Conservation (phyloP, 2,797 vertebrate genomes). For the Fistularia commersonii region DNA sequence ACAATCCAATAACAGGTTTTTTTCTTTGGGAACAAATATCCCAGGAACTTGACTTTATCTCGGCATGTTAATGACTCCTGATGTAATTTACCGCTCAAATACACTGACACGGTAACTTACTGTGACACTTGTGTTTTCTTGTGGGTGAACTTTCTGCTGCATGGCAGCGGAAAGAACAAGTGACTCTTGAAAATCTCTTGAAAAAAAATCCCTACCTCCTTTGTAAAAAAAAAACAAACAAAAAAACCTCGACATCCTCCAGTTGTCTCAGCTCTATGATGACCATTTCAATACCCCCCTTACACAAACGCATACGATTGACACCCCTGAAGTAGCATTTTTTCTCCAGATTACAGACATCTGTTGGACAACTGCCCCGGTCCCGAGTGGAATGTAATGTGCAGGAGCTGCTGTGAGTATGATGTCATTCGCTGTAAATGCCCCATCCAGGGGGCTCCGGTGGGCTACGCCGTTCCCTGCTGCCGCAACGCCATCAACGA, state of each 20-base stretch:
- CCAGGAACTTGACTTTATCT: too few species aligned
- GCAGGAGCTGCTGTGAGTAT: constrained; percentile 93
- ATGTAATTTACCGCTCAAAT: constrained; percentile 16
- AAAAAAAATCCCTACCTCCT: too few species aligned
- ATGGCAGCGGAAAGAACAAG: constrained; percentile 39
- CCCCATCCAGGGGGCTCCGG: constrained; percentile 84
- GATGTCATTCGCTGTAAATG: constrained; percentile 91
- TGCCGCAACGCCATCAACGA: constrained; percentile 92
- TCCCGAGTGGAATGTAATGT: constrained; percentile 96
- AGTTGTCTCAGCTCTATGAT: too few species aligned
- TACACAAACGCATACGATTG: too few species aligned
- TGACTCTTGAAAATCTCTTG: not conserved
- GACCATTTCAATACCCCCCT: too few species aligned
- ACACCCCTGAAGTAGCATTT: too few species aligned
- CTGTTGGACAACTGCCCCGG: constrained; percentile 90
- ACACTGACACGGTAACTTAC: constrained; percentile 20
- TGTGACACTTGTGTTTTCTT: not conserved
- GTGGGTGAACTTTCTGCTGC: constrained; percentile 10
- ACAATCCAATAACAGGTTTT: too few species aligned
- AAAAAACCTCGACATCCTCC: not conserved
- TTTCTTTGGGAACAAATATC: too few species aligned
- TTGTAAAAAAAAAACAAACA: too few species aligned
- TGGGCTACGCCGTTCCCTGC: constrained; percentile 96
- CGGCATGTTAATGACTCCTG: constrained; percentile 17
- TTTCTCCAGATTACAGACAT: constrained; percentile 86